Evolutionary conservation across 1,140 invertebrate species (phyloP), one percentile per base, ranked within the genome.

Genomic region (Rhagoletis zephyria): DNA sequence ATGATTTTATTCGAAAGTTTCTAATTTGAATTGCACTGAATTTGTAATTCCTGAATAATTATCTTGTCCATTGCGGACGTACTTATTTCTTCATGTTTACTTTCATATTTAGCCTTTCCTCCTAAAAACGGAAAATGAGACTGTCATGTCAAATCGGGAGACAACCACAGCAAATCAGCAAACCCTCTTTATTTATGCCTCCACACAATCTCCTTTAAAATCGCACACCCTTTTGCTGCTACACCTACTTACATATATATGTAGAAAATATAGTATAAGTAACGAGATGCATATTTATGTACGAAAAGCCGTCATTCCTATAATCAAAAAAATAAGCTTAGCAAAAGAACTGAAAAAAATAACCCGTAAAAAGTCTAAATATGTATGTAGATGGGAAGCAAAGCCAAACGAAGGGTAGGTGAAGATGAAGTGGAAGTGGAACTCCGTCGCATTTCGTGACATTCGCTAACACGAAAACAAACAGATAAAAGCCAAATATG

Each of bases 101-200:
- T 6, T 56, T 56, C 51, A 56, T 9, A 56, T 9, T 56, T 56
- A 56, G 9, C 51, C 9, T 9, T 56, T 2, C 14, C 12, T 74
- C 42, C 14, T 48, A 7, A 12, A 74, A 48, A 45, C 45, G 12
- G 51, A 85, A 86, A 86, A 86, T 86, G 61, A n/a, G 85, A 0
- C 85, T 86, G 85, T 45, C 85, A 86, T 86, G 85, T 86, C 85
- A 65, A 86, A 74, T 74, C 45, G 42, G 12, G 16, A 45, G 67
- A 74, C 42, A 74, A 74, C 40, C 67, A 42, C n/a, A 40, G 40
- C 67, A 74, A 74, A 74, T n/a, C n/a, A n/a, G n/a, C 4, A 74
- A 10, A 16, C 14, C 12, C 40, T 42, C 3, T 12, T 12, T 45
- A 45, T 16, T 10, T 7, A 0, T 14, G 12, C 42, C 12, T 48